Conservation (phyloP, 2,113 vertebrate genomes). For the Myrmecobius fasciatus region DNA sequence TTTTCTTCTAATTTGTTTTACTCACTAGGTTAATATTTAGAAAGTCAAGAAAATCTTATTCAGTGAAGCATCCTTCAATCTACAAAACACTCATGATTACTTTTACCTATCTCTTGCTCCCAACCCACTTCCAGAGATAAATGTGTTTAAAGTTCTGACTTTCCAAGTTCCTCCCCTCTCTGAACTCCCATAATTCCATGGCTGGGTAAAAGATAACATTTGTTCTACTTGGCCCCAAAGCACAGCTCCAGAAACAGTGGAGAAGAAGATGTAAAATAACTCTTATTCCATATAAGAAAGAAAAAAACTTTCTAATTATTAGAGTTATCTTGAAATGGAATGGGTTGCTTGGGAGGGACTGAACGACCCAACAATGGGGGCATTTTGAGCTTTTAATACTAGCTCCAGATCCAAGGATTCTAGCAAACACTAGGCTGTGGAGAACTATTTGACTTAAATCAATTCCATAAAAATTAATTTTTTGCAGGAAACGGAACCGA, state of each 20-base stretch:
- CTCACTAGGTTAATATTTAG: not conserved
- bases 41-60: not conserved
- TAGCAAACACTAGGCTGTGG: not conserved
- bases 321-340: not conserved
- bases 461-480: conserved; percentile 48
- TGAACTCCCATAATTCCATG: not conserved
- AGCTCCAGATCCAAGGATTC: not conserved
- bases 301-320: not conserved
- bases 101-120: not conserved
- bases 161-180: not conserved
- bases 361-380: not conserved
- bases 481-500: conserved; percentile 39
- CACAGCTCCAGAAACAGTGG: not conserved
- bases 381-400: not conserved
- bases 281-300: not conserved
- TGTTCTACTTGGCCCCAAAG: not conserved
- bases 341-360: not conserved
- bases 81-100: not conserved
- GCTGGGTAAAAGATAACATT: not conserved
- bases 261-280: not conserved
- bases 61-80: not conserved
- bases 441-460: not conserved
- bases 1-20: not conserved
- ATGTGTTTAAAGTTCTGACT: not conserved
- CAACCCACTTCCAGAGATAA: not conserved